Percentiles rank a stretch among this genome's conserved stretches.
Conservation (phyloP, 2,113 vertebrate genomes). For the Etheostoma spectabile region DNA sequence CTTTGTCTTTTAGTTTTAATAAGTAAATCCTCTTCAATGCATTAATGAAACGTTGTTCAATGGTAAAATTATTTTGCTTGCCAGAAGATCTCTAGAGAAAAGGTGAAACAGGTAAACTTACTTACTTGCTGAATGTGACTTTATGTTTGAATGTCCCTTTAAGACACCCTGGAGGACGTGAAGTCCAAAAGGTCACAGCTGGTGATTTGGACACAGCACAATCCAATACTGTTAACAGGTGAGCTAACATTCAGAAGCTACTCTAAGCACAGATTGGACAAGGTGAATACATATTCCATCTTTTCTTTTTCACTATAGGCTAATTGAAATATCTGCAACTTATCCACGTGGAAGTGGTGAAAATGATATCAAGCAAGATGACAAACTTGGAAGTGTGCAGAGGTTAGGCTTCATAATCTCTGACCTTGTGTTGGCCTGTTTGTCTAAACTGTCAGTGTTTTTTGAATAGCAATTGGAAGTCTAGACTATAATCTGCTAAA, state of each 20-base stretch:
- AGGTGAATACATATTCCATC: neutral
- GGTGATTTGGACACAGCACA: neutral
- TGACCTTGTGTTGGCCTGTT: conserved; percentile 3
- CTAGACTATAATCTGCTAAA: conserved; percentile 46
- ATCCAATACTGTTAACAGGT: neutral
- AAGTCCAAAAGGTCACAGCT: neutral
- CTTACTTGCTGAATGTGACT: neutral
- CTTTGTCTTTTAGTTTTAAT: neutral
- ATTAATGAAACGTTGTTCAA: neutral
- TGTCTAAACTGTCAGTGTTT: neutral
- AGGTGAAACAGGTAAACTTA: neutral
- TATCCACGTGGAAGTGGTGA: neutral
- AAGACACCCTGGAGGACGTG: neutral
- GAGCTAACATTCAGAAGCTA: neutral
- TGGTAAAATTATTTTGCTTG: too few relatives aligned
- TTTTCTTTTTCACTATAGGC: conserved; percentile 7
- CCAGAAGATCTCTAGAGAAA: neutral
- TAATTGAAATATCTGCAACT: neutral
- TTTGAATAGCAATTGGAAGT: conserved; percentile 22
- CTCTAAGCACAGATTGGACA: neutral
- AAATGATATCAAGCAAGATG: neutral
- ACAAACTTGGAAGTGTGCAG: neutral
- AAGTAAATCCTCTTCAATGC: neutral
- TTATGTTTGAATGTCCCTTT: neutral
- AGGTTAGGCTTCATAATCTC: conserved; percentile 31